Evolutionary conservation across 2,113 vertebrate genomes (phyloP), one percentile per base, ranked within the genome.

Genomic region (Leucopsar rothschildi): DNA sequence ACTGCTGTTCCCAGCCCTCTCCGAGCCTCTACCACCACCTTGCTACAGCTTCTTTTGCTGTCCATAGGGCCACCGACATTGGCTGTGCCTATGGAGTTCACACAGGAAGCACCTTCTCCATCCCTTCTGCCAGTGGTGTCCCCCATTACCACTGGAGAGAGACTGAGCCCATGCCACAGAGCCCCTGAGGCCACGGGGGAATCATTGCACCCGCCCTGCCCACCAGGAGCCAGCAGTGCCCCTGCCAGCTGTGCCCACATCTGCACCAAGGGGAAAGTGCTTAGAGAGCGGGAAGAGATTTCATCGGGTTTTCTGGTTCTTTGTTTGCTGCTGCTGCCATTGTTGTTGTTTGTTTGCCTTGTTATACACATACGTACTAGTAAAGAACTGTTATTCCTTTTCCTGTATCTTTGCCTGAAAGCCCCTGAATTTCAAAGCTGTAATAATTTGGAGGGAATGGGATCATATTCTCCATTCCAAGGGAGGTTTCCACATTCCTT

Each of bases 41-140:
- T 39, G 19, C 11, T 20, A 49, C 23, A 28, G 33, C 25, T 70
- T 25, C 35, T 29, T 37, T 29, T 29, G 14, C 66, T 39, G 21
- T 22, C 47, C n/a, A 22, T n/a, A 49, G 12, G 10, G 14, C 5
- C 66, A 22, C 47, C 5, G 0, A 3, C 2, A 4, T 3, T 1
- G 1, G 15, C 29, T 12, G 31, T 14, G n/a, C 33, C 5, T 7
- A 9, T 25, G 18, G 25, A 25, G 39, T 28, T 29, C 4, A 2
- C n/a, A 18, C n/a, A 45, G n/a, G 13, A 20, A 49, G 24, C n/a
- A 12, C 16, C 24, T 27, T 27, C 6, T 27, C 23, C 24, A 7
- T 4, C 24, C 33, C 7, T 13, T 13, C 63, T 2, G 19, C 29
- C 9, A 9, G 39, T 39, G 28, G 27, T 5, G 6, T 5, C 27